phyloP scores from a whole-genome alignment of 2,113 vertebrate species.

The Leiothrix lutea region DNA sequence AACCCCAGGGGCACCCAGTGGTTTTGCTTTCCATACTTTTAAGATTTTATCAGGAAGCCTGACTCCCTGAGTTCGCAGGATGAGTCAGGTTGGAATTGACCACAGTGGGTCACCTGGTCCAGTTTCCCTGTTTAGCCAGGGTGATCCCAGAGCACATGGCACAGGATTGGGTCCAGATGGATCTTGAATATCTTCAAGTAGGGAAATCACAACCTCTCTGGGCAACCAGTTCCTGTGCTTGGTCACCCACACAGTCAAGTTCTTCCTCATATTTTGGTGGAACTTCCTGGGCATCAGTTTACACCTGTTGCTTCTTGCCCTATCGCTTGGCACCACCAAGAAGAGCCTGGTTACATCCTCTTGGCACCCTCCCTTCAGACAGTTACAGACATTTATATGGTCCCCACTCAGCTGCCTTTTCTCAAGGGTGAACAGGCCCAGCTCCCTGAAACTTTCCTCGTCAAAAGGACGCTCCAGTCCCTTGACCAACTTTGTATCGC shows the following conservation, averaged over 20 bases:
- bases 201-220: not conserved
- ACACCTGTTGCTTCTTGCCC: too few species aligned
- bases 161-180: not conserved
- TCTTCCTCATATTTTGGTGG: not conserved
- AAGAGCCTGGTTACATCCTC: not conserved
- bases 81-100: not conserved
- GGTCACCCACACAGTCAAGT: not conserved
- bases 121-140: not conserved
- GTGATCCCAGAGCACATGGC: not conserved
- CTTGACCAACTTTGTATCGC: not conserved
- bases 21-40: rapidly evolving
- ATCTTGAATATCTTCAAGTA: too few species aligned
- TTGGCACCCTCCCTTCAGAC: not conserved
- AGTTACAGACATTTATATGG: too few species aligned
- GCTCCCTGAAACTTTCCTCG: not conserved
- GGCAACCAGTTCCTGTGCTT: not conserved
- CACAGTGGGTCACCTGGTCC: not conserved
- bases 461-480: too few species aligned
- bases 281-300: not conserved
- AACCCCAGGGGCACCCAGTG: rapidly evolving
- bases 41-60: not conserved
- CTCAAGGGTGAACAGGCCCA: not conserved
- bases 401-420: not conserved
- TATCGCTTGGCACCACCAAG: too few species aligned
- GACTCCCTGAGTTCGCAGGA: not conserved